These are phyloP conservation scores for Lochmaea capreae DNA, from an alignment of 2,888 invertebrate genomes.

Conservation along the genomic window DNA sequence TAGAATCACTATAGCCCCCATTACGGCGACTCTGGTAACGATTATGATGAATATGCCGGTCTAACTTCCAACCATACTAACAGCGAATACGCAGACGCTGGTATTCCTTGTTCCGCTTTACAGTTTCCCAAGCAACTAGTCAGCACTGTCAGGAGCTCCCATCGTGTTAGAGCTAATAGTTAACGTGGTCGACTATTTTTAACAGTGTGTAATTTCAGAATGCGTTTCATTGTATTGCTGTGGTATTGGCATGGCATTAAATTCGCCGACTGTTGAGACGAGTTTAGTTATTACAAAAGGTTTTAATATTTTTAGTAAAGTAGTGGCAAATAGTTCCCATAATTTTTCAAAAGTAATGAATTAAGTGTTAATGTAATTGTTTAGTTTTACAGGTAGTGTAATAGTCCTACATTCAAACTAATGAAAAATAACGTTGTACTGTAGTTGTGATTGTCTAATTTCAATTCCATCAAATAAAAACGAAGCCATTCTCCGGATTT, in stretches of 20 bases:
- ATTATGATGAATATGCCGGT: background rate
- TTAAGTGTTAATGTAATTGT: background rate
- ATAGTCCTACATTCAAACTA: background rate
- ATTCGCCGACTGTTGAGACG: background rate
- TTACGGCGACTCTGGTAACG: slow-evolving; percentile 6
- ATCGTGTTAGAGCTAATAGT: background rate
- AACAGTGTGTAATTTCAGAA: background rate
- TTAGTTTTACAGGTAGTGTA: background rate
- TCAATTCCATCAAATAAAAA: slow-evolving; percentile 1
- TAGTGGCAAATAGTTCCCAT: background rate
- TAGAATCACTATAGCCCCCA: background rate
- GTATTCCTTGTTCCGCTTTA: background rate
- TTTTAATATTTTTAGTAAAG: background rate
- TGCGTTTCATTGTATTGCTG: background rate
- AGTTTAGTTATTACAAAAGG: background rate
- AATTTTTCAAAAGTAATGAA: background rate
- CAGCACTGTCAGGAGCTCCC: background rate
- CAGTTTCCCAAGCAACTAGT: background rate
- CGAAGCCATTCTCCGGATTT: background rate
- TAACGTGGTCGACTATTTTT: background rate
- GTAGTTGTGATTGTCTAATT: background rate
- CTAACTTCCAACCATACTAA: background rate
- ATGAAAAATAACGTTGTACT: background rate
- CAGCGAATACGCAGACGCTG: background rate
- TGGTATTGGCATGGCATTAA: too few species aligned